Percentiles rank a stretch among this genome's conserved stretches.
These are phyloP conservation scores for Leptoteleia sp. DNA, from an alignment of 1,140 invertebrate genomes.

Conservation along the genomic window DNA sequence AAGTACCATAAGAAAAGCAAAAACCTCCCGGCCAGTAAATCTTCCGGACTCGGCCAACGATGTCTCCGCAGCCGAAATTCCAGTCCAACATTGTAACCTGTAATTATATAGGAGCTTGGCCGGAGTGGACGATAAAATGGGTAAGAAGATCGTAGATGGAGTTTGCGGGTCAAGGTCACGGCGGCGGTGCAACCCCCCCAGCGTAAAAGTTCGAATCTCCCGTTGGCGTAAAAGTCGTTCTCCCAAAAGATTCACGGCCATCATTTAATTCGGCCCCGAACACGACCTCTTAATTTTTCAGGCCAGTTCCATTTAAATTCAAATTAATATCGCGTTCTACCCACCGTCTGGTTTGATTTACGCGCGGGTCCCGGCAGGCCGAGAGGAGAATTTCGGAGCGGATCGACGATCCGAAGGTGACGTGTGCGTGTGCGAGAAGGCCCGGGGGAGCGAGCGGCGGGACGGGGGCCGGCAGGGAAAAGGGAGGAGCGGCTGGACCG, in stretches of 20 bases:
- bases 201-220: constrained; percentile 13
- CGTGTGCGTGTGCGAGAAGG: constrained; percentile 15
- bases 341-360: constrained; percentile 62
- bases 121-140: constrained; percentile 1
- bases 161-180: constrained; percentile 41
- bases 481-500: background rate
- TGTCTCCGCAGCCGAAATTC: constrained; percentile 29
- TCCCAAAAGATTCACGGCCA: constrained; percentile 48
- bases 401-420: constrained; percentile 48
- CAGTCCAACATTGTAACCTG: constrained; percentile 30
- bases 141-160: background rate
- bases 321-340: constrained; percentile 66
- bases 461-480: background rate
- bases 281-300: constrained; percentile 71
- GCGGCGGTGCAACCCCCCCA: constrained; percentile 12
- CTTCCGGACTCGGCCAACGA: constrained; percentile 21
- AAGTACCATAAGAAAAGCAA: background rate
- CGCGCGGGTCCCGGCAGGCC: constrained; percentile 26
- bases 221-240: constrained; percentile 32
- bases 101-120: constrained; percentile 48
- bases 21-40: constrained; percentile 34
- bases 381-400: constrained; percentile 35
- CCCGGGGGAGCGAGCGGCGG: background rate
- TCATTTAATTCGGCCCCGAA: constrained; percentile 64
- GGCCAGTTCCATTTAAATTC: constrained; percentile 70